These are phyloP conservation scores for Agonopterix heracliana DNA, from an alignment of 2,888 invertebrate genomes.

Conservation along the genomic window DNA sequence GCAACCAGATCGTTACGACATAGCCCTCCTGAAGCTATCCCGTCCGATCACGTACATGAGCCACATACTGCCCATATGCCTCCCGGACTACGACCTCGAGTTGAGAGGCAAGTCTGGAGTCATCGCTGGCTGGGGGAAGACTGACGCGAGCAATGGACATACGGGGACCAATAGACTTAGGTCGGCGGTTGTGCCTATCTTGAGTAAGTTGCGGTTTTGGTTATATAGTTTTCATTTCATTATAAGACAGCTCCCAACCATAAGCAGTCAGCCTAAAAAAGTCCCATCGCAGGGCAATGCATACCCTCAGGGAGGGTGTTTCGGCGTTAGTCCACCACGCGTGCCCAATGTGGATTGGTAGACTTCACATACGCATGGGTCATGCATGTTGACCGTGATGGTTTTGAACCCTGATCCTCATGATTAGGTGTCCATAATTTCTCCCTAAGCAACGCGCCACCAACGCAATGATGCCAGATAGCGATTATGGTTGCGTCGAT, in stretches of 20 bases:
- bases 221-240: neutral
- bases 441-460: too few species aligned
- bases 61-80: conserved; percentile 87
- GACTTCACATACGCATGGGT: too few species aligned
- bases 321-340: too few species aligned
- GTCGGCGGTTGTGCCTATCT: conserved; percentile 87
- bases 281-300: too few species aligned
- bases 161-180: conserved; percentile 88
- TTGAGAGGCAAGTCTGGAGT: conserved; percentile 55
- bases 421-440: too few species aligned
- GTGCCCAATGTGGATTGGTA: too few species aligned
- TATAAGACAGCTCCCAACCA: neutral
- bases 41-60: conserved; percentile 78
- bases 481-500: too few species aligned
- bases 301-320: too few species aligned
- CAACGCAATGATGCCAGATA: too few species aligned
- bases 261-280: too few species aligned
- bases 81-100: conserved; percentile 75
- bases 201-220: conserved; percentile 72
- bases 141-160: conserved; percentile 81
- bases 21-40: conserved; percentile 84
- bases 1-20: conserved; percentile 88
- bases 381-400: too few species aligned
- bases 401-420: too few species aligned
- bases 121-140: conserved; percentile 92